Base-by-base conservation (phyloP, 2,797 vertebrate species). In the Spea hammondii region DNA sequence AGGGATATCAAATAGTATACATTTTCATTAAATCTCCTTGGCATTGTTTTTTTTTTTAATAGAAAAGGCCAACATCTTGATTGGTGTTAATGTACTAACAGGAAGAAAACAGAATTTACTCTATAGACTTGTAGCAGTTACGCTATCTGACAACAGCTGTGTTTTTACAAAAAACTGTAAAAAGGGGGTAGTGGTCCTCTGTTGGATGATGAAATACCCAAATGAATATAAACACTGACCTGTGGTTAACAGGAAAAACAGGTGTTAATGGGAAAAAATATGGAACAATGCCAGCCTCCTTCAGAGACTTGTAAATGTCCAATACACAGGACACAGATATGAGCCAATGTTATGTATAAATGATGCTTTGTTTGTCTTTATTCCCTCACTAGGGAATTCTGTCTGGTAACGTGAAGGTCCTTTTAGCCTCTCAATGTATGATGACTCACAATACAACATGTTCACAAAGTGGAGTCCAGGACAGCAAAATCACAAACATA, bases 221-320 rank as follows among this genome's bases (percentile, higher is more conserved):
- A 67, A 76, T 45, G 60, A 62, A 44, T 46, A 80, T 65, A 51
- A 75, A 65, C 8, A 45, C 4, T 57, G 79, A 72, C 74, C 72
- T 66, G 6, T 51, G 68, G 47, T 57, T 59, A 60, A 49, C 73
- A 72, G 73, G 57, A 76, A 80, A 80, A 72, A 65, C 68, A 80
- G 78, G 78, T 76, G 73, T 76, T 80, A 76, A 71, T 76, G 46
- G 72, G 57, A 80, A 76, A 80, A 50, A 68, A 76, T 47, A 71
- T 80, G 79, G 74, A 80, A n/a, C 4, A 32, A 11, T 6, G 72
- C 78, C 78, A 80, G 65, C 51, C 10, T 70, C 49, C 62, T 6
- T 60, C 65, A 53, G 67, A 68, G 32, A 64, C 49, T 47, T 64
- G 14, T 70, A 74, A 65, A 70, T 51, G 49, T 62, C 49, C 48